Conservation (phyloP, 2,113 vertebrate species). For the Ailuropoda melanoleuca region DNA sequence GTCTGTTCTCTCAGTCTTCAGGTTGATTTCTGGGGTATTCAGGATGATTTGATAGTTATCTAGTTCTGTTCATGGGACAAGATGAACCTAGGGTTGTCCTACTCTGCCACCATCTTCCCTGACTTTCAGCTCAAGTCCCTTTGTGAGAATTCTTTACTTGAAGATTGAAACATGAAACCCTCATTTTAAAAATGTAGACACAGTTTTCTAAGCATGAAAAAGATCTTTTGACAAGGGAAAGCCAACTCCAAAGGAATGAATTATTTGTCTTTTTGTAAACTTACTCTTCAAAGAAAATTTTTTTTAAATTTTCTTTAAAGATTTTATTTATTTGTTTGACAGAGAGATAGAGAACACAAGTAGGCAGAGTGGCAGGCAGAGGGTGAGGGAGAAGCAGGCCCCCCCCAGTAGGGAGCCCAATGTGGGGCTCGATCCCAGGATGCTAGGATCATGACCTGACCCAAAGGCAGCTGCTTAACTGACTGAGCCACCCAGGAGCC, state of each 20-base stretch:
- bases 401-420: no score
- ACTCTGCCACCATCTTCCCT: not conserved
- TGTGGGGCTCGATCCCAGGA: no score
- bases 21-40: not conserved
- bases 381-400: no score
- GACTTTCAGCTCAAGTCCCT: not conserved
- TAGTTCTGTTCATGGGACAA: not conserved
- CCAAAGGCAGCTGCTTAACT: no score
- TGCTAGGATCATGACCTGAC: no score
- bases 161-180: not conserved
- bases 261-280: not conserved
- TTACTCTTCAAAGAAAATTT: not conserved
- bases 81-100: not conserved
- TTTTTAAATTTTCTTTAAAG: no score
- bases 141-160: not conserved
- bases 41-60: not conserved
- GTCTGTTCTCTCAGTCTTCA: not conserved
- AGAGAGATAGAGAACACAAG: no score
- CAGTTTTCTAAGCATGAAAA: conserved; percentile 28
- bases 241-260: not conserved
- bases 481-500: no score
- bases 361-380: no score
- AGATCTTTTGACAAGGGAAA: not conserved
- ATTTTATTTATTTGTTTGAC: no score
- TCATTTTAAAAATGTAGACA: not conserved